phyloP scores from a whole-genome alignment of 2,797 vertebrate genomes.

The Delichon dasypus region DNA sequence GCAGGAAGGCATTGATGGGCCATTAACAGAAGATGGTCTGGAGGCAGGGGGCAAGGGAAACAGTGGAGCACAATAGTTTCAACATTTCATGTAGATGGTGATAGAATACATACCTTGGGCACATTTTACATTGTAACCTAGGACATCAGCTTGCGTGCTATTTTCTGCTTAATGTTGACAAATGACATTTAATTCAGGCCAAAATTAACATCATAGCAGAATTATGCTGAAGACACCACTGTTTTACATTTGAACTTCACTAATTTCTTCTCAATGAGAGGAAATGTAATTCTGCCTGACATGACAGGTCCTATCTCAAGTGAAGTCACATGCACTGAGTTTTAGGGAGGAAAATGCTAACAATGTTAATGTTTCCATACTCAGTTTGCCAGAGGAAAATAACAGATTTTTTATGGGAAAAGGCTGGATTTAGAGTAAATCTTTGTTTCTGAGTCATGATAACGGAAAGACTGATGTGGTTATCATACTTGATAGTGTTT shows the following conservation, averaged over 20 bases:
- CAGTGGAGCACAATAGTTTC: no score
- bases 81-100: no score
- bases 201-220: background rate
- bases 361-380: conserved; percentile 4
- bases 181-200: background rate
- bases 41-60: no score
- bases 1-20: no score
- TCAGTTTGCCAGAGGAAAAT: background rate
- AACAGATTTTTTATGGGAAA: conserved; percentile 45
- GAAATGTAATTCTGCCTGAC: background rate
- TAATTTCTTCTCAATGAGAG: background rate
- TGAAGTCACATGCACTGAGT: background rate
- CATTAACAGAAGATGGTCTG: no score
- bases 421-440: conserved; percentile 1
- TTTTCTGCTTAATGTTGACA: conserved; percentile 20
- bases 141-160: background rate
- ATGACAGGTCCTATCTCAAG: background rate
- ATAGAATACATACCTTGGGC: no score
- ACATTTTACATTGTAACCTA: no score
- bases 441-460: conserved; percentile 51
- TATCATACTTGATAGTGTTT: conserved; percentile 14
- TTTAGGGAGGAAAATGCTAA: background rate
- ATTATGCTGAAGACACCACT: background rate
- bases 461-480: conserved; percentile 52
- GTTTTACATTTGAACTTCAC: background rate